phyloP scores from a whole-genome alignment of 2,888 invertebrate species.

The Protodeltote pygarga region DNA sequence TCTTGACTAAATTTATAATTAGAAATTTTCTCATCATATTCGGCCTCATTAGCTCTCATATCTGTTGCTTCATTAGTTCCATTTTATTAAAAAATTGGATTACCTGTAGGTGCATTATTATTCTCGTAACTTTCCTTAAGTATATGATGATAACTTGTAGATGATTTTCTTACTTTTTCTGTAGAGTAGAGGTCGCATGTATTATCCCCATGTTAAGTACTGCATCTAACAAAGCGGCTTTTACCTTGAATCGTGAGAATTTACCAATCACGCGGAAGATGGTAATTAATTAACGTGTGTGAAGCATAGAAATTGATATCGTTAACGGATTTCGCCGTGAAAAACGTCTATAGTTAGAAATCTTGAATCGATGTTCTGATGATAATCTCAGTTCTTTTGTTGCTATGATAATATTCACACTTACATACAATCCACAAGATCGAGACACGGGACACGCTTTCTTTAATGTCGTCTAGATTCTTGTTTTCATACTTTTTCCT shows the following conservation, averaged over 20 bases:
- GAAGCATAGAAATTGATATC: slow-evolving; percentile 70
- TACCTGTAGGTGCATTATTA: neutral
- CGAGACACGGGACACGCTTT: slow-evolving; percentile 43
- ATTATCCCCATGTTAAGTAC: slow-evolving; percentile 10
- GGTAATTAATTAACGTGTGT: slow-evolving; percentile 65
- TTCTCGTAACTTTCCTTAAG: neutral
- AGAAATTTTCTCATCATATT: slow-evolving; percentile 34
- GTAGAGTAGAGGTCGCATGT: neutral
- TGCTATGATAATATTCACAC: slow-evolving; percentile 40
- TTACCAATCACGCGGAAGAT: slow-evolving; percentile 59
- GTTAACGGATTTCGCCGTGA: slow-evolving; percentile 55
- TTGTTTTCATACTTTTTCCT: slow-evolving; percentile 1
- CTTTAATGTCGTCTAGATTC: slow-evolving; percentile 22
- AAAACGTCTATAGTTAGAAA: slow-evolving; percentile 55
- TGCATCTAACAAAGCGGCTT: slow-evolving; percentile 37
- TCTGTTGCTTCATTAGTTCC: slow-evolving; percentile 30
- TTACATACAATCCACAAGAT: slow-evolving; percentile 10
- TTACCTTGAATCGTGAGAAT: slow-evolving; percentile 63
- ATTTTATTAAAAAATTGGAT: slow-evolving; percentile 16
- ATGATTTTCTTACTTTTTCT: neutral
- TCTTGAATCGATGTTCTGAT: slow-evolving; percentile 42
- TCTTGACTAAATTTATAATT: slow-evolving; percentile 32
- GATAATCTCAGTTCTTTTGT: slow-evolving; percentile 47
- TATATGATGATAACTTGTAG: neutral
- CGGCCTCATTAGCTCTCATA: slow-evolving; percentile 32